Evolutionary conservation across 2,113 vertebrate genomes (phyloP).

Genomic region (Gymnobelideus leadbeateri): DNA sequence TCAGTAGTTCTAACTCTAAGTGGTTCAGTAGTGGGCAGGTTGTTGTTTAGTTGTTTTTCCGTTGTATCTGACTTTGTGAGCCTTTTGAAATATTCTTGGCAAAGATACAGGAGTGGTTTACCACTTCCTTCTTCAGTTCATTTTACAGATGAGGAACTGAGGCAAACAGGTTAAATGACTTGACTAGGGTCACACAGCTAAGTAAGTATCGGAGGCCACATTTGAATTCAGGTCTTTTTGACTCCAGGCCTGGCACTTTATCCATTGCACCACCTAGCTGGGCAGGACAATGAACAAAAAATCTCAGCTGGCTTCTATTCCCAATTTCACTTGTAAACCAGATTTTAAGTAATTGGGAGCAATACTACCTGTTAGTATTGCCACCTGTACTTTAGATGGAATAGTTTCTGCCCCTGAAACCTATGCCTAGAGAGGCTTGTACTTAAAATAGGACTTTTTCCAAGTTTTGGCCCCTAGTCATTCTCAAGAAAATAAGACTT

Average conservation of each 20-base stretch:
- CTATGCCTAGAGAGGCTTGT: neutral
- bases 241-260: too few species aligned
- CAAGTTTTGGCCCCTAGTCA: neutral
- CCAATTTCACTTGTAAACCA: neutral
- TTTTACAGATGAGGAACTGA: too few species aligned
- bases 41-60: neutral
- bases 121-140: too few species aligned
- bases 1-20: neutral
- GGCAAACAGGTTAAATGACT: too few species aligned
- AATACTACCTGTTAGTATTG: neutral
- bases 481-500: neutral
- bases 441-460: neutral
- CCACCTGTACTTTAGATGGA: neutral
- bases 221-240: too few species aligned
- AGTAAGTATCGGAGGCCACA: too few species aligned
- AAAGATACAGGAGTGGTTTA: neutral
- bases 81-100: neutral
- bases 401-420: neutral
- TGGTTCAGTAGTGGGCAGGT: neutral
- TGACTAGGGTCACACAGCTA: too few species aligned
- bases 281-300: neutral
- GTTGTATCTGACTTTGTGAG: neutral
- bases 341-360: neutral
- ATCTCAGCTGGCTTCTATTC: neutral
- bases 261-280: too few species aligned